Percentiles rank a stretch among this genome's conserved stretches.
Evolutionary conservation across 2,888 invertebrate genomes (phyloP).

Genomic region (Himalopsyche japonica): DNA sequence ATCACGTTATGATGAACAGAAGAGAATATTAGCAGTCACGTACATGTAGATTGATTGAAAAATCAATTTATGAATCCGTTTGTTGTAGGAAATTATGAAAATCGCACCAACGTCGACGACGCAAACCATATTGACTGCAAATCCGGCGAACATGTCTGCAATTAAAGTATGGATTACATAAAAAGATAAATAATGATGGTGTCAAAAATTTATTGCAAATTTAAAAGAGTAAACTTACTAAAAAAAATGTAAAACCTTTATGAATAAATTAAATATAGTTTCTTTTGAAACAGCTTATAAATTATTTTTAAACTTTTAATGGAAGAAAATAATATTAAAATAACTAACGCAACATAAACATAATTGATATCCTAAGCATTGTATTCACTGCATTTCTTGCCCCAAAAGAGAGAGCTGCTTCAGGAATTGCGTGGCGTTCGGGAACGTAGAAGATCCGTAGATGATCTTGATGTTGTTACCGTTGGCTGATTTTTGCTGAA

Average conservation of each 20-base stretch:
- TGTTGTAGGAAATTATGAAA: no score
- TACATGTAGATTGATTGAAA: no score
- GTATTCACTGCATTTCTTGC: conserved; percentile 65
- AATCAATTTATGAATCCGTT: no score
- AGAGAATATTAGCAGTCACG: no score
- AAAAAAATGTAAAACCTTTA: neutral
- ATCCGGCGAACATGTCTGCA: no score
- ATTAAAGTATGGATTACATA: no score
- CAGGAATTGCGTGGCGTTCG: conserved; percentile 92
- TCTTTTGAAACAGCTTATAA: no score
- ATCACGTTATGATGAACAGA: no score
- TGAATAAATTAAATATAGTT: neutral
- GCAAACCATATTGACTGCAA: no score
- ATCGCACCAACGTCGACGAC: no score
- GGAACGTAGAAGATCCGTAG: conserved; percentile 93
- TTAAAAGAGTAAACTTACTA: neutral
- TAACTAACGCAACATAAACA: neutral
- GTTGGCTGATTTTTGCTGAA: conserved; percentile 71
- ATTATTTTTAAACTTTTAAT: no score
- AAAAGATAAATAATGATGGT: neutral
- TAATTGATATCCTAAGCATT: conserved; percentile 2
- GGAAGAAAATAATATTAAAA: neutral
- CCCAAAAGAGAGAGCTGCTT: conserved; percentile 85
- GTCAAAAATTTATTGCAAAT: neutral
- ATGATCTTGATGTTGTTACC: conserved; percentile 75